Evolutionary conservation across 2,797 vertebrate species (phyloP), one percentile per base, ranked within the genome.

Genomic region (Eutrigla gurnardus): DNA sequence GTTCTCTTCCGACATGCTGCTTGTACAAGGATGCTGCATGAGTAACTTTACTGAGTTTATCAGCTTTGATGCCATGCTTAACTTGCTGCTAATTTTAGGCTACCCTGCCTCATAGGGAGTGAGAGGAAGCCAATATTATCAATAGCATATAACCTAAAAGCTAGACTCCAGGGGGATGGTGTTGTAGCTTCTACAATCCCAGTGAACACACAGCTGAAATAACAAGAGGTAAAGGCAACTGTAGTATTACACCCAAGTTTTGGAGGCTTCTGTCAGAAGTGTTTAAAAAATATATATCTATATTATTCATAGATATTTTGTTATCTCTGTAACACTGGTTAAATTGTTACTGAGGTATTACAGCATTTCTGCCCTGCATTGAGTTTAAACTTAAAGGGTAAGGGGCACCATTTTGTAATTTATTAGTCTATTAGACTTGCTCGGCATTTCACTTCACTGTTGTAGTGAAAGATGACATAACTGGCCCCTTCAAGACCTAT

Each of bases 381-480:
- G 70, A 76, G 82, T 90, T 83, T 75, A 53, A 78, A 77, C 59
- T 75, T 37, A 25, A 25, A 18, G 57, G 67, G 49, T 72, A 77
- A 85, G 61, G 73, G 74, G 42, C 69, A 81, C 13, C 37, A 63
- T 83, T 81, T 88, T 86, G 55, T 81, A 81, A 85, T 84, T 79
- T 83, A 75, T 85, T 85, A 71, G 67, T 77, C 78, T 69, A 83
- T 88, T 86, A 86, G 69, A 82, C 50, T 45, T 70, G 46, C 73
- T 81, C n/a, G 39, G 77, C 78, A 57, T 88, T 89, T 85, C 80
- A 70, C 58, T 77, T 87, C 73, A 75, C 65, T 67, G 64, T 77
- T 85, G 83, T 74, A 72, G 65, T 84, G 79, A 89, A 89, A 75
- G 65, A 88, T 89, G 81, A 86, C 86, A 88, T 84, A 91, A 89